These are phyloP conservation scores for Cyaniris semiargus DNA, from an alignment of 2,888 invertebrate species.

Conservation along the genomic window DNA sequence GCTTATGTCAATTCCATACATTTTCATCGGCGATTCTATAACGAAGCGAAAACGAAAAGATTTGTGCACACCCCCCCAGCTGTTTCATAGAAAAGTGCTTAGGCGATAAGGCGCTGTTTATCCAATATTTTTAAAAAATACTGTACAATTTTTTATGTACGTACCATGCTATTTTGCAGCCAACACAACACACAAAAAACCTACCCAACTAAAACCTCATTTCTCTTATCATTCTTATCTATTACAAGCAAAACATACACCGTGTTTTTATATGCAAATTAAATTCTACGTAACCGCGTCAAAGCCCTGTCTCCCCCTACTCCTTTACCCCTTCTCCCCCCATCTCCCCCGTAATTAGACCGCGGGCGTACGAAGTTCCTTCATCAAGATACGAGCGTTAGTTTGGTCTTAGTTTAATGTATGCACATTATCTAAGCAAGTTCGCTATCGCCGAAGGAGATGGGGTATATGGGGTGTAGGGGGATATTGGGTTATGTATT, in stretches of 20 bases:
- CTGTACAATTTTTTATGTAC: neutral
- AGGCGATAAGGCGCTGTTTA: too few species aligned
- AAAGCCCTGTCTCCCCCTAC: constrained; percentile 39
- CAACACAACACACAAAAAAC: neutral
- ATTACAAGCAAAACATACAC: constrained; percentile 27
- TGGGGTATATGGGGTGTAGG: constrained; percentile 30
- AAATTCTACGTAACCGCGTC: constrained; percentile 47
- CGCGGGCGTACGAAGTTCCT: constrained; percentile 70
- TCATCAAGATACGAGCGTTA: constrained; percentile 76
- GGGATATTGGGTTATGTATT: constrained; percentile 51
- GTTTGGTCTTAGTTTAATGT: constrained; percentile 79
- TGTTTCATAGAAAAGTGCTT: too few species aligned
- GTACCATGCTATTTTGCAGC: neutral
- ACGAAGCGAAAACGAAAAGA: too few species aligned
- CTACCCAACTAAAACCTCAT: neutral
- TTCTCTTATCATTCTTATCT: constrained; percentile 21
- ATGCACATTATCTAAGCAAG: constrained; percentile 80
- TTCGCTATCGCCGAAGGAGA: constrained; percentile 50
- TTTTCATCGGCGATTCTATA: too few species aligned
- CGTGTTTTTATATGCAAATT: constrained; percentile 49
- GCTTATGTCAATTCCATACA: too few species aligned
- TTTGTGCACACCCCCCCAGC: too few species aligned
- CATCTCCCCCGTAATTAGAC: constrained; percentile 68
- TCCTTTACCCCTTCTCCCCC: constrained; percentile 35
- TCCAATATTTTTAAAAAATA: neutral